phyloP scores from a whole-genome alignment of 2,888 invertebrate genomes.

The Tolmerus cingulatus region DNA sequence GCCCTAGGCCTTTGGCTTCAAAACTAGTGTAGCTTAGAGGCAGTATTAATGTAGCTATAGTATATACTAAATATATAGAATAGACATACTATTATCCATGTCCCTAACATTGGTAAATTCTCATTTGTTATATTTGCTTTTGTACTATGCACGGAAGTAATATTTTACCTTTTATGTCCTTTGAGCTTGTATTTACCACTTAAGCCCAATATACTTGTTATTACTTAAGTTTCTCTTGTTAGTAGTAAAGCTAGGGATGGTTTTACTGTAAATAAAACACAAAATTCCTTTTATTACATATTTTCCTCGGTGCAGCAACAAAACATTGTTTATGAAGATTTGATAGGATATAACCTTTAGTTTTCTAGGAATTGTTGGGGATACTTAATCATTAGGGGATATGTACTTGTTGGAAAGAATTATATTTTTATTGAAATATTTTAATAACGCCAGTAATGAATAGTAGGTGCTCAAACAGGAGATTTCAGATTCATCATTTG shows the following conservation, averaged over 20 bases:
- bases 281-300: neutral
- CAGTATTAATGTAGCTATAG: neutral
- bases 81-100: neutral
- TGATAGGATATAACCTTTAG: neutral
- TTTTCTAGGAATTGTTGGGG: neutral
- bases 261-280: neutral
- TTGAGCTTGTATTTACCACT: neutral
- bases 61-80: neutral
- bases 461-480: neutral
- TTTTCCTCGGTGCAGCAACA: neutral
- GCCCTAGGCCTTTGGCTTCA: neutral
- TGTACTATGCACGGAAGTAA: neutral
- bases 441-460: neutral
- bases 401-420: neutral
- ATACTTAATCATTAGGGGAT: neutral
- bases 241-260: neutral
- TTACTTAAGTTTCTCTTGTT: neutral
- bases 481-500: neutral
- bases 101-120: neutral
- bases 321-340: neutral
- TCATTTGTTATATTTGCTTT: neutral
- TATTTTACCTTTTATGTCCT: neutral
- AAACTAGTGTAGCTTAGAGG: neutral
- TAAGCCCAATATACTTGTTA: neutral
- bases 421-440: neutral